Conservation (phyloP, 2,888 invertebrate genomes). For the Heliconius ethilla region DNA sequence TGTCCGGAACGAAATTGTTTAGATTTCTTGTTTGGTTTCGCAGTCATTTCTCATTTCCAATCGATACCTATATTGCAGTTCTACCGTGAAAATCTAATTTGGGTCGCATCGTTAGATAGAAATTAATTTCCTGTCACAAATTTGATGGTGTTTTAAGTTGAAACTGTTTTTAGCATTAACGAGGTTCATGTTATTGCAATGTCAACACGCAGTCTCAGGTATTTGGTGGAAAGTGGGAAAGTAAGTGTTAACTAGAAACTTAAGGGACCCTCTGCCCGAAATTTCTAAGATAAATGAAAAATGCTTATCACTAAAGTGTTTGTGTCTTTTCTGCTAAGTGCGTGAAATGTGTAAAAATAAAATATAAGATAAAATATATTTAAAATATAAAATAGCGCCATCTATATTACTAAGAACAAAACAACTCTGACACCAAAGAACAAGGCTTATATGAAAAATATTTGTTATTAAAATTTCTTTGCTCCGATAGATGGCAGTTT, state of each 20-base stretch:
- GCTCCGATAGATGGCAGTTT: conserved; percentile 7
- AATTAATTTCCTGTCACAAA: conserved; percentile 1
- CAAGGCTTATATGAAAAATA: not conserved
- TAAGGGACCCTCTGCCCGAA: too few relatives aligned
- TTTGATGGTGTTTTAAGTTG: not conserved
- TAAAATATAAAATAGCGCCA: not conserved
- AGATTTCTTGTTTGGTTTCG: conserved; percentile 1
- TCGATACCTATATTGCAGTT: not conserved
- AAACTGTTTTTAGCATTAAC: not conserved
- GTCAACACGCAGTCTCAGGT: too few relatives aligned
- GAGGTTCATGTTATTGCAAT: not conserved
- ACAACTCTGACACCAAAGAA: not conserved
- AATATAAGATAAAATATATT: too few relatives aligned
- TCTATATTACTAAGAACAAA: not conserved
- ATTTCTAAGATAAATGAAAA: too few relatives aligned
- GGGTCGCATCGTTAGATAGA: not conserved
- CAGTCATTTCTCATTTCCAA: conserved; percentile 6
- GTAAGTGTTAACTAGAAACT: too few relatives aligned
- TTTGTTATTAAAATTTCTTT: not conserved
- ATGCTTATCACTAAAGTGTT: too few relatives aligned
- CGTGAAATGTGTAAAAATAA: too few relatives aligned
- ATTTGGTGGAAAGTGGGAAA: not conserved
- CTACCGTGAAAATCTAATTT: conserved; percentile 10
- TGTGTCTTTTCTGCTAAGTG: too few relatives aligned
- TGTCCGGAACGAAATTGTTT: not conserved